Evolutionary conservation across 2,113 vertebrate species (phyloP).

Genomic region (Pongo abelii): DNA sequence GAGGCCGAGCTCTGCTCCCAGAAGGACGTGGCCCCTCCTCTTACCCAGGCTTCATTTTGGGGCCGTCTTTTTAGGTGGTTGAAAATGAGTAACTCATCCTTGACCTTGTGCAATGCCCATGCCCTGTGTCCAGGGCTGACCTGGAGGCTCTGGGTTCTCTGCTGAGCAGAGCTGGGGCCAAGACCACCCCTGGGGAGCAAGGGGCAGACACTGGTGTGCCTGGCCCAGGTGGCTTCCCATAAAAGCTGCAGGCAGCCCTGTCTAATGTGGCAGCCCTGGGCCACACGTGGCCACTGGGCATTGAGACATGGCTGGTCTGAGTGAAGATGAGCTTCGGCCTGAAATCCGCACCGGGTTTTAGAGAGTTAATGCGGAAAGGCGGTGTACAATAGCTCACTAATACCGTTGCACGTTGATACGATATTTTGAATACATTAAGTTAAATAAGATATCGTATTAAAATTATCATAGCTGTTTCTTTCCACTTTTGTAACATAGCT

Average conservation of each 20-base stretch:
- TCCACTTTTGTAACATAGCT: background rate
- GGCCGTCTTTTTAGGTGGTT: background rate
- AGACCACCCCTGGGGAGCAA: background rate
- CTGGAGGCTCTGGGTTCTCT: background rate
- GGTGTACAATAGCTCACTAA: rapidly evolving
- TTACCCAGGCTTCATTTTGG: rapidly evolving
- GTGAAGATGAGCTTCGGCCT: background rate
- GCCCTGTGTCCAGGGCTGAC: background rate
- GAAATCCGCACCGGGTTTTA: rapidly evolving
- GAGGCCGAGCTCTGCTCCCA: background rate
- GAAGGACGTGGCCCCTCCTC: rapidly evolving
- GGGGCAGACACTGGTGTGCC: background rate
- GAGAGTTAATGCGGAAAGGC: too few relatives aligned
- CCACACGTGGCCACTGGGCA: background rate
- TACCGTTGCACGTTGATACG: background rate
- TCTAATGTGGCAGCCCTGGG: background rate
- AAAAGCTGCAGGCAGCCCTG: background rate
- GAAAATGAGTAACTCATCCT: background rate
- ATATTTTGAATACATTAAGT: background rate
- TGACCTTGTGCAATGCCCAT: background rate
- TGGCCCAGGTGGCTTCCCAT: background rate
- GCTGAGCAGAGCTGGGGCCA: background rate
- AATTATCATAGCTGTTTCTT: background rate
- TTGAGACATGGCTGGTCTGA: background rate
- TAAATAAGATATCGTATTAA: background rate